phyloP scores from a whole-genome alignment of 2,888 invertebrate genomes.

The Epinotia ramella region DNA sequence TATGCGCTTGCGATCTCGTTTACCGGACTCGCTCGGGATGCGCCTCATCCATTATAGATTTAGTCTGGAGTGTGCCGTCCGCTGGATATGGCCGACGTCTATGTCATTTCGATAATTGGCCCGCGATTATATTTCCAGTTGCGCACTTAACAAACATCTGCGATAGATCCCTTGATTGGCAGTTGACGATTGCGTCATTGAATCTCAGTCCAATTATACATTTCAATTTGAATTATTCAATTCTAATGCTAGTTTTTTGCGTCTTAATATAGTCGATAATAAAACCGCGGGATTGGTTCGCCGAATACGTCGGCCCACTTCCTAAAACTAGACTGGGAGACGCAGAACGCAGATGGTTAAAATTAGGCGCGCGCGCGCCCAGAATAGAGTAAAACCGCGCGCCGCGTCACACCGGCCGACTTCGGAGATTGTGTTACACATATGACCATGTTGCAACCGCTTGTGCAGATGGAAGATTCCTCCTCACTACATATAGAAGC shows the following conservation, averaged over 20 bases:
- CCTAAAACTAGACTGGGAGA: constrained; percentile 83
- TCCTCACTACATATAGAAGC: not conserved
- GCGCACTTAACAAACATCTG: constrained; percentile 75
- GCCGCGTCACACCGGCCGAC: constrained; percentile 71
- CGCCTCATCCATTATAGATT: constrained; percentile 84
- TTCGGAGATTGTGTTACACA: constrained; percentile 81
- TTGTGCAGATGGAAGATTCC: constrained; percentile 36
- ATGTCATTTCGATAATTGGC: constrained; percentile 84
- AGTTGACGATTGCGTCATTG: constrained; percentile 69
- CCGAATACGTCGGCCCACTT: constrained; percentile 79
- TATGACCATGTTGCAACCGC: constrained; percentile 52
- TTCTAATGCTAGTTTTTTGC: constrained; percentile 22
- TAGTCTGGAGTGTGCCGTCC: constrained; percentile 73
- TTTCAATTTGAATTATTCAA: constrained; percentile 62
- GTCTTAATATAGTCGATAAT: constrained; percentile 36
- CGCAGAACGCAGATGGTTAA: constrained; percentile 82
- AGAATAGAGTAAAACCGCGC: constrained; percentile 81
- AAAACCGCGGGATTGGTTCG: constrained; percentile 62
- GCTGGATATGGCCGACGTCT: constrained; percentile 66
- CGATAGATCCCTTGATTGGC: constrained; percentile 76
- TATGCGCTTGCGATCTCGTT: constrained; percentile 79
- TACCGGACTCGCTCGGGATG: constrained; percentile 78
- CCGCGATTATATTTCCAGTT: constrained; percentile 65
- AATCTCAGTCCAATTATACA: constrained; percentile 72
- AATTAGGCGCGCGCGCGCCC: constrained; percentile 77